A percentile compares a stretch with the other conserved stretches of the same genome.
These are phyloP conservation scores for Scarus forsteni DNA, from an alignment of 2,797 vertebrate species.

Conservation along the genomic window DNA sequence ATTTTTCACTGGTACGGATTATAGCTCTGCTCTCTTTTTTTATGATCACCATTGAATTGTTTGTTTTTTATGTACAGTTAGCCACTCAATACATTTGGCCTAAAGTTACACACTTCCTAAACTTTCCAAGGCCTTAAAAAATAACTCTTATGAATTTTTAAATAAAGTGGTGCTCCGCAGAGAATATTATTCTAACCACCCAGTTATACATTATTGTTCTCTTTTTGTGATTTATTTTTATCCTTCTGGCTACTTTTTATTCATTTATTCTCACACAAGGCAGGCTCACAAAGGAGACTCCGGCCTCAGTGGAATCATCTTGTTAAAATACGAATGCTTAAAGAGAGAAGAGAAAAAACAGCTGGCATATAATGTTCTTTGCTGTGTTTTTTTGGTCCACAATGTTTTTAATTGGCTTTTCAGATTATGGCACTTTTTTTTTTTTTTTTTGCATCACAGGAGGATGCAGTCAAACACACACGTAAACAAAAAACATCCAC, in stretches of 20 bases:
- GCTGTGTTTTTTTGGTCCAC: constrained; percentile 8
- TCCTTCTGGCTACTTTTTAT: constrained; percentile 42
- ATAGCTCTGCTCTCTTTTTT: not conserved
- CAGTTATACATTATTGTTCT: constrained; percentile 21
- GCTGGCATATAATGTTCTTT: constrained; percentile 24
- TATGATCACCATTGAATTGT: not conserved
- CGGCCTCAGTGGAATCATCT: constrained; percentile 33
- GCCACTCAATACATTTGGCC: not conserved
- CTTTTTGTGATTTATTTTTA: constrained; percentile 43
- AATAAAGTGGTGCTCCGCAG: constrained; percentile 15
- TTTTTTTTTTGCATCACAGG: constrained; percentile 17
- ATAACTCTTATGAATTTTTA: constrained; percentile 5
- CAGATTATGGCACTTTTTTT: constrained; percentile 35
- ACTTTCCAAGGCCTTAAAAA: not conserved
- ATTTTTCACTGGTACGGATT: too few relatives aligned
- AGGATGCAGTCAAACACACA: constrained; percentile 4
- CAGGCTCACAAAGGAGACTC: constrained; percentile 19
- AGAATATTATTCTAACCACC: constrained; percentile 17
- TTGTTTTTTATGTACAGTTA: not conserved
- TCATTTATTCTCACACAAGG: constrained; percentile 53
- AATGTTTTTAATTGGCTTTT: constrained; percentile 59
- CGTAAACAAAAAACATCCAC: constrained; percentile 1
- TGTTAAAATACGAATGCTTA: constrained; percentile 34
- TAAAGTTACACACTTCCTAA: not conserved
- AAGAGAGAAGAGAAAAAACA: not conserved